Percentiles rank a stretch among this genome's conserved stretches.
These are phyloP conservation scores for Tenualosa thibaudeaui DNA, from an alignment of 2,797 vertebrate genomes.

Conservation along the genomic window DNA sequence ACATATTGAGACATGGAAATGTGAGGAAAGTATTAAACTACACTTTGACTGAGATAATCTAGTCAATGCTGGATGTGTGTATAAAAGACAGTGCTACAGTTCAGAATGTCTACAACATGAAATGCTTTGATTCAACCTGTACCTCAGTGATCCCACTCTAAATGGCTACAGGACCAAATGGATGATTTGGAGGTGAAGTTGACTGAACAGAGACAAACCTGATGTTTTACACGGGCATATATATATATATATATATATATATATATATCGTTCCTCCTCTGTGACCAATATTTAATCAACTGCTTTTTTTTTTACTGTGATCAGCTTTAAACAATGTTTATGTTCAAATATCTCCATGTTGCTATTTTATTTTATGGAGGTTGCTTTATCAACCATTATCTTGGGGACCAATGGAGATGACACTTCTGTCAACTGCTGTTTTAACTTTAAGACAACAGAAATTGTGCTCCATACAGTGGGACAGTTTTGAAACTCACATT, in stretches of 20 bases:
- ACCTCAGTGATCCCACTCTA: background rate
- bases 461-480: conserved; percentile 34
- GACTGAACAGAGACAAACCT: background rate
- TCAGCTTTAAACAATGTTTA: background rate
- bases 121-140: background rate
- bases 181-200: background rate
- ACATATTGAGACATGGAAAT: background rate
- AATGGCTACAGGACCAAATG: background rate
- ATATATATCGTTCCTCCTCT: background rate
- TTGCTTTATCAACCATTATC: background rate
- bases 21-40: conserved; percentile 3
- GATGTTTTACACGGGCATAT: background rate
- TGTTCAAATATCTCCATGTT: background rate
- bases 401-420: conserved; percentile 5
- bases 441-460: background rate
- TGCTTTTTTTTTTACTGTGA: background rate
- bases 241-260: too few species aligned
- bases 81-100: background rate
- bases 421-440: background rate
- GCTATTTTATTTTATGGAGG: background rate
- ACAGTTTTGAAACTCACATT: conserved; percentile 39
- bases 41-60: background rate
- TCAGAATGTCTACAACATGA: background rate
- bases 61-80: background rate
- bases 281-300: background rate